A percentile compares a stretch with the other conserved stretches of the same genome.
phyloP scores from a whole-genome alignment of 2,113 vertebrate species.

The Melospiza georgiana region DNA sequence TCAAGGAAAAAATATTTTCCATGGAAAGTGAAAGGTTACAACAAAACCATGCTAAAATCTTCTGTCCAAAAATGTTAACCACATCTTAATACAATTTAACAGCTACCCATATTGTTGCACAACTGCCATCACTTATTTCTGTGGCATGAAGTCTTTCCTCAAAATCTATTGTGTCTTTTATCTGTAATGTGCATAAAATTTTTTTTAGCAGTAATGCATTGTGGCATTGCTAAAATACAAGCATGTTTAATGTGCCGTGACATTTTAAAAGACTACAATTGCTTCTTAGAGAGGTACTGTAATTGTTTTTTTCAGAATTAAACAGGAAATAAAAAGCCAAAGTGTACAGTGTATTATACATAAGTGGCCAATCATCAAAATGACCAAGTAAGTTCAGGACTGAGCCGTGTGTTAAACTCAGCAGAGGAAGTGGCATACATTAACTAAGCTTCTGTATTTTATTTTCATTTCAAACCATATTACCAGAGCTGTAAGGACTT shows the following conservation, averaged over 20 bases:
- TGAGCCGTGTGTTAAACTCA: slow-evolving; percentile 42
- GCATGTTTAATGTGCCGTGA: background rate
- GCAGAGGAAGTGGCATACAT: slow-evolving; percentile 61
- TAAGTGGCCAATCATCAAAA: slow-evolving; percentile 51
- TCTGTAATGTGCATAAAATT: background rate
- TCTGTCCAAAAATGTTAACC: background rate
- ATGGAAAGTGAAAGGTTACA: background rate
- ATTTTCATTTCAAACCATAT: slow-evolving; percentile 61
- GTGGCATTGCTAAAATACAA: background rate
- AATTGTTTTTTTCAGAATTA: slow-evolving; percentile 32
- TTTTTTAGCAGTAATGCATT: background rate
- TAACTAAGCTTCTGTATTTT: slow-evolving; percentile 68
- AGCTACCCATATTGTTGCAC: background rate
- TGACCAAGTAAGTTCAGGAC: slow-evolving; percentile 48
- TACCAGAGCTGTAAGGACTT: slow-evolving; percentile 1
- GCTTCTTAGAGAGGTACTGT: background rate
- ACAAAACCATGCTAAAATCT: background rate
- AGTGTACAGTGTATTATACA: slow-evolving; percentile 17
- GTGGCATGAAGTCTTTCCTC: background rate
- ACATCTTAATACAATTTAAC: background rate
- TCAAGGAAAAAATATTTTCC: background rate
- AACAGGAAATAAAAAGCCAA: slow-evolving; percentile 44
- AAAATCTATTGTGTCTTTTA: slow-evolving; percentile 10
- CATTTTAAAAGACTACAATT: background rate
- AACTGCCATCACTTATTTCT: background rate